Conservation (phyloP, 2,113 vertebrate genomes). For the Ranitomeya imitator region DNA sequence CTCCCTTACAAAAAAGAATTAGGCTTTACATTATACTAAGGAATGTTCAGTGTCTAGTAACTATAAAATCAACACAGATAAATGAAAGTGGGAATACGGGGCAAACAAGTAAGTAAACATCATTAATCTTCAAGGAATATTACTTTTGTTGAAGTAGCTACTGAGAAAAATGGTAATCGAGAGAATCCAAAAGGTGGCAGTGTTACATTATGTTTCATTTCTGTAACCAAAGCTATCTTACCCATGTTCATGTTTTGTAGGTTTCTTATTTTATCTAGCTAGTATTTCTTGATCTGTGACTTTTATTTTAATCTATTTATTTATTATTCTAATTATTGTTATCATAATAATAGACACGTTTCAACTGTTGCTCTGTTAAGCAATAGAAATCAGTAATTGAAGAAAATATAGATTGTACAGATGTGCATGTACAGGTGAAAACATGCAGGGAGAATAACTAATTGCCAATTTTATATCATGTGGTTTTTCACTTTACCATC, state of each 20-base stretch:
- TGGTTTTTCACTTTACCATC: not conserved
- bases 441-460: not conserved
- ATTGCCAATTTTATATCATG: not conserved
- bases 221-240: not conserved
- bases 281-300: not conserved
- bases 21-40: constrained; percentile 52
- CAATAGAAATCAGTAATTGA: not conserved
- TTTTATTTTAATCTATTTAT: constrained; percentile 5
- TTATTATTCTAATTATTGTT: not conserved
- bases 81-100: constrained; percentile 57
- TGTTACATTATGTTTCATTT: constrained; percentile 30
- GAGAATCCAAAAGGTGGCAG: constrained; percentile 49
- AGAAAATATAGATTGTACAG: not conserved
- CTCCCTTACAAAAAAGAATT: constrained; percentile 25
- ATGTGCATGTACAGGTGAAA: not conserved
- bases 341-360: not conserved
- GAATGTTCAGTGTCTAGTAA: constrained; percentile 54
- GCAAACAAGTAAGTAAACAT: constrained; percentile 57
- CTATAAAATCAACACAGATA: constrained; percentile 58
- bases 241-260: not conserved
- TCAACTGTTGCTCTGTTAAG: not conserved
- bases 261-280: constrained; percentile 12
- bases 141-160: constrained; percentile 50
- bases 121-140: constrained; percentile 57
- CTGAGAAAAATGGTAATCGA: not conserved